phyloP scores from a whole-genome alignment of 64 coral and sea anemone species.

The Platygyra sinensis region DNA sequence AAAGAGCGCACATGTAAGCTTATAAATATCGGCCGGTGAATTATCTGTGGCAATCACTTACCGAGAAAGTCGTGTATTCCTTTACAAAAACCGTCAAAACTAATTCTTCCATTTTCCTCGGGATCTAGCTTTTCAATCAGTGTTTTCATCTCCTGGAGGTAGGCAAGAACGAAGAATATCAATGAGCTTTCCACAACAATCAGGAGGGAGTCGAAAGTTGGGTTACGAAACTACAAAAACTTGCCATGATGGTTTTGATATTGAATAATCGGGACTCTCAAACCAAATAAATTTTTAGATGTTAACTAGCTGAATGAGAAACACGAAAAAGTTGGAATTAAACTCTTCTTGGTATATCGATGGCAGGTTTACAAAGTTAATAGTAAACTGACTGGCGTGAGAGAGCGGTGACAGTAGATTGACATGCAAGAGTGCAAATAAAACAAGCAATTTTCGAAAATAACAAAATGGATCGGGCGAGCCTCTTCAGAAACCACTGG shows the following conservation, averaged over 20 bases:
- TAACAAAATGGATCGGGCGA: neutral
- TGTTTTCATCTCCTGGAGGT: constrained; percentile 79
- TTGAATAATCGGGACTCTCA: neutral
- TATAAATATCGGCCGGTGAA: too few relatives aligned
- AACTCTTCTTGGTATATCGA: neutral
- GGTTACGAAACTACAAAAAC: neutral
- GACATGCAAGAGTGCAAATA: neutral
- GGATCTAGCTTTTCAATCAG: constrained; percentile 88
- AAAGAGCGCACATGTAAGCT: too few relatives aligned
- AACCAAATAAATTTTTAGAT: neutral
- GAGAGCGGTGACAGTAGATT: neutral
- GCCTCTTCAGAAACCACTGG: neutral
- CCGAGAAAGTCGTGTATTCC: constrained; percentile 94
- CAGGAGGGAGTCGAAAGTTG: neutral
- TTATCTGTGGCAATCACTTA: constrained; percentile 34
- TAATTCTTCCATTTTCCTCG: constrained; percentile 80
- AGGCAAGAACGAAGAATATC: constrained; percentile 11
- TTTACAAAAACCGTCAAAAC: constrained; percentile 89
- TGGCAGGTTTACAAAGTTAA: neutral
- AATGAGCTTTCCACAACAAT: neutral
- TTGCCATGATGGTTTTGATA: neutral
- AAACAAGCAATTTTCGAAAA: constrained; percentile 12
- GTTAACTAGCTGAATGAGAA: neutral
- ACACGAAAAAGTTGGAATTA: neutral
- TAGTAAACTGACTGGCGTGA: constrained; percentile 6